A percentile compares a stretch with the other conserved stretches of the same genome.
Conservation (phyloP, 2,797 vertebrate species). For the Malurus leucopterus region DNA sequence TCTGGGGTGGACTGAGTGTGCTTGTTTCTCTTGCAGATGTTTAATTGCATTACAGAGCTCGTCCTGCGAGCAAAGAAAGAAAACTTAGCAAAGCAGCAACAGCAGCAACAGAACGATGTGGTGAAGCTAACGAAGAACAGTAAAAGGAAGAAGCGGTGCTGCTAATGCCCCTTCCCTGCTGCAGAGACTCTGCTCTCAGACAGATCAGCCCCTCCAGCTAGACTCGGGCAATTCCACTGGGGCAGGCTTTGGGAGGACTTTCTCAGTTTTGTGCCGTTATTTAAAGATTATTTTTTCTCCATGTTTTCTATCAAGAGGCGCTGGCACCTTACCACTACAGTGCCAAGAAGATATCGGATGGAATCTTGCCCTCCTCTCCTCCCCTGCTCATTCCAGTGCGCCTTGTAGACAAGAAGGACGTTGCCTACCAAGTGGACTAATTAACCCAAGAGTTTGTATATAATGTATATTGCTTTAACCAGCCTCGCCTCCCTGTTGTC, state of each 20-base stretch:
- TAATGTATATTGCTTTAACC: conserved; percentile 82
- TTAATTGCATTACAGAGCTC: conserved; percentile 98
- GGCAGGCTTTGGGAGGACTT: conserved; percentile 80
- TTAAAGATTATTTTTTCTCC: conserved; percentile 83
- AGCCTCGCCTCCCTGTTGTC: conserved; percentile 62
- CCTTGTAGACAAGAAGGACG: conserved; percentile 72
- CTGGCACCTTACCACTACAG: conserved; percentile 74
- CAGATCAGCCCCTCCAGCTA: conserved; percentile 67
- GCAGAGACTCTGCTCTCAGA: conserved; percentile 68
- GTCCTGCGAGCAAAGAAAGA: conserved; percentile 97
- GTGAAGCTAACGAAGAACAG: conserved; percentile 96
- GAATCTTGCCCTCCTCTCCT: conserved; percentile 72
- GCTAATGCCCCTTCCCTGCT: conserved; percentile 78
- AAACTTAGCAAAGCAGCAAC: conserved; percentile 94
- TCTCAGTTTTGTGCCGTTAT: conserved; percentile 83
- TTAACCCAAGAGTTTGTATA: conserved; percentile 77
- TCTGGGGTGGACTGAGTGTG: background rate
- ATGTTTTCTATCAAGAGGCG: conserved; percentile 79
- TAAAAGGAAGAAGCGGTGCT: conserved; percentile 98
- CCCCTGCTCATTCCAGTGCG: conserved; percentile 72
- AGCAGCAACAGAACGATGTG: conserved; percentile 97
- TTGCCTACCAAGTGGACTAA: conserved; percentile 79
- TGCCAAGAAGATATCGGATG: conserved; percentile 79
- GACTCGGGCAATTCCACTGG: conserved; percentile 64
- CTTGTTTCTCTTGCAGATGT: conserved; percentile 84